A percentile compares a stretch with the other conserved stretches of the same genome.
These are phyloP conservation scores for Pseudomyrmex pallidus DNA, from an alignment of 1,140 invertebrate species.

Conservation along the genomic window DNA sequence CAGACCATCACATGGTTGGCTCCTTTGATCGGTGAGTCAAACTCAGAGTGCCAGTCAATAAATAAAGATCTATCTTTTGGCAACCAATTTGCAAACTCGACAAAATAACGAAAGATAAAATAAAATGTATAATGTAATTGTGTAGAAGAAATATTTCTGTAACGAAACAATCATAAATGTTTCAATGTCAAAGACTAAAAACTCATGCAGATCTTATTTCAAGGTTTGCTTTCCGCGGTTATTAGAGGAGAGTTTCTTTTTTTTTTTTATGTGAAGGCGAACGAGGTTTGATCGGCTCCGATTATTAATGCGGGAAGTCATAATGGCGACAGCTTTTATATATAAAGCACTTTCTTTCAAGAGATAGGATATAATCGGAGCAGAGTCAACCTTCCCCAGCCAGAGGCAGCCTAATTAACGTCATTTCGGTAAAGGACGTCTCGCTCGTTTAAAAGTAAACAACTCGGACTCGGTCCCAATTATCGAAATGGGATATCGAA, in stretches of 20 bases:
- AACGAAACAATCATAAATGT: no score
- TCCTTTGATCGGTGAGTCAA: slow-evolving; percentile 75
- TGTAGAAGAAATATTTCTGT: not conserved
- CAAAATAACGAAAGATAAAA: not conserved
- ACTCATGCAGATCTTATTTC: slow-evolving; percentile 1
- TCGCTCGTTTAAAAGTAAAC: slow-evolving; percentile 60
- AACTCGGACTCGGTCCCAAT: slow-evolving; percentile 52
- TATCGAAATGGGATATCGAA: slow-evolving; percentile 66
- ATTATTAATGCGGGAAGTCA: slow-evolving; percentile 68
- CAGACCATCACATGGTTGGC: slow-evolving; percentile 71
- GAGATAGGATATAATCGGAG: slow-evolving; percentile 62
- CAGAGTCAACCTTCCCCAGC: slow-evolving; percentile 55
- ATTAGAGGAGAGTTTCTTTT: slow-evolving; percentile 20
- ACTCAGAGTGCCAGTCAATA: not conserved
- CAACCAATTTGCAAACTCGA: slow-evolving; percentile 17
- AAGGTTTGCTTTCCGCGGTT: not conserved
- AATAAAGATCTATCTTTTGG: slow-evolving; percentile 29
- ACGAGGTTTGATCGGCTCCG: slow-evolving; percentile 67
- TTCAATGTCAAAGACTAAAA: slow-evolving; percentile 1
- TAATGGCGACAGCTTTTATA: slow-evolving; percentile 42
- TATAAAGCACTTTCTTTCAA: slow-evolving; percentile 64
- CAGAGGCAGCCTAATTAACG: slow-evolving; percentile 69
- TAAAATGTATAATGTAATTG: not conserved
- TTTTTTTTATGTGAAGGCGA: slow-evolving; percentile 57
- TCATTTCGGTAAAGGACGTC: slow-evolving; percentile 62